Base-by-base conservation (phyloP, 2,797 vertebrate genomes). In the Scolopax bukidnonensis region DNA sequence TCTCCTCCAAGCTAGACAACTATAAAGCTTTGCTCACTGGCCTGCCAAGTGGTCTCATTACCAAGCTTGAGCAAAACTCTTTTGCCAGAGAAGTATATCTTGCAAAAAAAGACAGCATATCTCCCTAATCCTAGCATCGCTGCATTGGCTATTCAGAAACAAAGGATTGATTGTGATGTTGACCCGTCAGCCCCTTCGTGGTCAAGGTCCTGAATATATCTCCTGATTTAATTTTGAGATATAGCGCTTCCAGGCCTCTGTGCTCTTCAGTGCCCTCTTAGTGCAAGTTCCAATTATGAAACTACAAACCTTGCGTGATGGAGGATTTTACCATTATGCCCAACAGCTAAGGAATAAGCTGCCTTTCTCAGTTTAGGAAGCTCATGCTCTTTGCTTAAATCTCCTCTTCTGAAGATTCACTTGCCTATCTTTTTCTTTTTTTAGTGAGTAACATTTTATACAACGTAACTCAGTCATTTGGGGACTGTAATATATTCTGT, bases 181-280 rank as follows among this genome's bases (percentile, higher is more conserved):
- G 95, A 97, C 93, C 93, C 84, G 51, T 86, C 71, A 94, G 45
- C 51, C 73, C 43, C 25, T 65, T 92, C 27, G 27, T 93, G 93
- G 86, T 94, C 83, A 85, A 79, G 65, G 61, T 97, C 79, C 61
- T 95, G 73, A 96, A 93, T 94, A 90, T 88, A 91, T 96, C 93
- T 96, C 64, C 53, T 94, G 85, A 89, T 92, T 96, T 95, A 96
- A 93, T 96, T 97, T 95, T 96, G 84, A 95, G 92, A 95, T 94
- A 61, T 89, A 71, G 93, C 60, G 74, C 65, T 96, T 97, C 63
- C 91, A 93, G 87, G 36, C 50, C 59, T 84, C 56, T 76, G 10
- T 68, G 77, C 84, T 96, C 94, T 96, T 91, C 90, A 74, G 43
- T 95, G 77, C 51, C 69, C 64, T 96, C 69, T 90, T 88, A 73